Base-by-base conservation (phyloP, 2,113 vertebrate genomes). In the Acinonyx jubatus region DNA sequence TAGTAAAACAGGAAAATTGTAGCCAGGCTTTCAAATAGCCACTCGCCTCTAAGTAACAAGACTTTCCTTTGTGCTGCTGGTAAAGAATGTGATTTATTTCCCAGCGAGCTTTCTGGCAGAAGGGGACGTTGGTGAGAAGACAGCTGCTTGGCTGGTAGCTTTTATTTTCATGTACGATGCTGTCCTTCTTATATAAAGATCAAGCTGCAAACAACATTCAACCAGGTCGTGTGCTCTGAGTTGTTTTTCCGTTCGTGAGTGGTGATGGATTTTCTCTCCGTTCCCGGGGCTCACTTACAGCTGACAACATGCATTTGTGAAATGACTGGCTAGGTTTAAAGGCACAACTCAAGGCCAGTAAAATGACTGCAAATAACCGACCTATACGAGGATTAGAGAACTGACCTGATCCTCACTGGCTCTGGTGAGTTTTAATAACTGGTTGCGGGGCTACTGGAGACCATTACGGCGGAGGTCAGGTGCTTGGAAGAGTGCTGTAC, bases 1-100 rank as follows among this genome's bases (percentile, higher is more conserved):
- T 94, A 97, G 97, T 96, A 96, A 97, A 98, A 98, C 97, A 98
- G 95, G 97, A 82, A 98, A 96, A 95, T 97, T 96, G 97, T 97
- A 96, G 95, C 97, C 97, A 98, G 97, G 97, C 98, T 98, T 98
- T 94, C 95, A 94, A 96, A 96, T 97, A 97, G 97, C 96, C 96
- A 93, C 97, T 97, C 45, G 94, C 94, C 97, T 96, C 27, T 73
- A 96, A 91, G 71, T 57, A 90, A 95, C 91, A 74, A 92, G 90
- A 78, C 89, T 96, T 82, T 41, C 63, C 63, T 95, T 95, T 92
- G 87, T 93, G 90, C 79, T 19, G 71, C 66, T 48, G 21, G 76
- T 90, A 63, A 90, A 96, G 90, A 76, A 86, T 16, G 84, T 45
- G 63, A 82, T 88, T 94, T 94, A 90, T 93, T 96, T 90, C 69